Conservation (phyloP, 2,888 invertebrate genomes). For the Torymus aiolomorphi region DNA sequence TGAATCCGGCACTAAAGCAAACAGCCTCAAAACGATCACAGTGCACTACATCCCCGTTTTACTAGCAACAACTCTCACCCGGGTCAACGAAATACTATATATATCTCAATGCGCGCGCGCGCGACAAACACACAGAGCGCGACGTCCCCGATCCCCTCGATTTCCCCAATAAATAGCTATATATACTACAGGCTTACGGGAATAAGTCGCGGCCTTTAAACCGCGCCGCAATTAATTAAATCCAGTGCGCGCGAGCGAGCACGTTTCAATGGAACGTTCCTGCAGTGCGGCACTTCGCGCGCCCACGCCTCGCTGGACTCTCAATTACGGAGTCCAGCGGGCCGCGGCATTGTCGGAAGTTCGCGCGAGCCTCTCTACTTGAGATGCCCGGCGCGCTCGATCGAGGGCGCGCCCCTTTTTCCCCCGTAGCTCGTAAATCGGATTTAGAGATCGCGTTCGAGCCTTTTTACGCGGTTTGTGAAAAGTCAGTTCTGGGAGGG, state of each 20-base stretch:
- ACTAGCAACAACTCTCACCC: too few species aligned
- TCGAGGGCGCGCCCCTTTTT: background rate
- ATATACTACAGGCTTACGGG: background rate
- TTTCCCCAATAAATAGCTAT: conserved; percentile 9
- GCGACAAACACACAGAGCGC: background rate
- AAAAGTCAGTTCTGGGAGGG: conserved; percentile 11
- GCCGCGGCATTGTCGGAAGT: conserved; percentile 43
- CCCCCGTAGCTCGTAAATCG: conserved; percentile 29
- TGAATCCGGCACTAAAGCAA: too few species aligned
- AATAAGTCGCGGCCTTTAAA: conserved; percentile 10
- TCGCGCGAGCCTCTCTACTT: conserved; percentile 33
- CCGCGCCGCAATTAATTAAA: conserved; percentile 42
- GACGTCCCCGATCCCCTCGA: conserved; percentile 12
- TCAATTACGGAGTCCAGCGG: conserved; percentile 27
- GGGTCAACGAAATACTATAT: background rate
- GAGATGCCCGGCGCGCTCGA: conserved; percentile 14
- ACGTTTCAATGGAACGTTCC: conserved; percentile 13
- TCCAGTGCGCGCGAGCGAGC: background rate
- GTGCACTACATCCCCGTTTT: too few species aligned
- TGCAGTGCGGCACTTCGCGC: background rate
- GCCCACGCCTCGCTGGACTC: conserved; percentile 1
- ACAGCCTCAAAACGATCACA: too few species aligned
- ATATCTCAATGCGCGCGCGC: background rate
- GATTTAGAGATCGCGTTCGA: conserved; percentile 44
- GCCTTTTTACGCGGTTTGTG: conserved; percentile 21